Evolutionary conservation across 2,888 invertebrate genomes (phyloP).

Genomic region (Nemurella pictetii): DNA sequence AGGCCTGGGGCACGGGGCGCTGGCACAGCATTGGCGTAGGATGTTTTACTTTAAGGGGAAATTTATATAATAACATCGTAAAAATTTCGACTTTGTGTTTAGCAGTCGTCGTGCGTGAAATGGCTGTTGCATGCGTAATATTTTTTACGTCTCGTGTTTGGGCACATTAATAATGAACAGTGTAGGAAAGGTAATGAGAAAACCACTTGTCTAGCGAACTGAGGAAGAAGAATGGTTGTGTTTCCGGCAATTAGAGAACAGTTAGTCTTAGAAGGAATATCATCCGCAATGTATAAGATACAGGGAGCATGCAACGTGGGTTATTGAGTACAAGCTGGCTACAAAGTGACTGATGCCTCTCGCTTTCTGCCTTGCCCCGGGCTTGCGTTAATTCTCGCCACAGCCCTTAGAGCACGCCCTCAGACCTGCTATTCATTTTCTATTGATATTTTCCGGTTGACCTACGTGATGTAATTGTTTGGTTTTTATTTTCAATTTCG

Average conservation of each 20-base stretch:
- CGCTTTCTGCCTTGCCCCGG: neutral
- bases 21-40: too few species aligned
- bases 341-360: neutral
- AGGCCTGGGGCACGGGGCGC: too few species aligned
- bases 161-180: neutral
- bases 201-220: neutral
- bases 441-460: neutral
- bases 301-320: neutral
- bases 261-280: neutral
- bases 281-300: neutral
- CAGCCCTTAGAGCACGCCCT: too few species aligned
- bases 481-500: neutral
- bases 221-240: neutral
- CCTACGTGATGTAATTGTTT: neutral
- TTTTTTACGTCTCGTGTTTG: too few species aligned
- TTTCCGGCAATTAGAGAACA: neutral
- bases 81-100: too few species aligned
- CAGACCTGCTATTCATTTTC: neutral
- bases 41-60: too few species aligned
- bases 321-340: neutral
- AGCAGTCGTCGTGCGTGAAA: too few species aligned
- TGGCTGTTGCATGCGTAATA: too few species aligned
- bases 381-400: too few species aligned
- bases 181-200: neutral
- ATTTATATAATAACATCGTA: too few species aligned